Base-by-base conservation (phyloP, 2,113 vertebrate species). In the Lepus europaeus region DNA sequence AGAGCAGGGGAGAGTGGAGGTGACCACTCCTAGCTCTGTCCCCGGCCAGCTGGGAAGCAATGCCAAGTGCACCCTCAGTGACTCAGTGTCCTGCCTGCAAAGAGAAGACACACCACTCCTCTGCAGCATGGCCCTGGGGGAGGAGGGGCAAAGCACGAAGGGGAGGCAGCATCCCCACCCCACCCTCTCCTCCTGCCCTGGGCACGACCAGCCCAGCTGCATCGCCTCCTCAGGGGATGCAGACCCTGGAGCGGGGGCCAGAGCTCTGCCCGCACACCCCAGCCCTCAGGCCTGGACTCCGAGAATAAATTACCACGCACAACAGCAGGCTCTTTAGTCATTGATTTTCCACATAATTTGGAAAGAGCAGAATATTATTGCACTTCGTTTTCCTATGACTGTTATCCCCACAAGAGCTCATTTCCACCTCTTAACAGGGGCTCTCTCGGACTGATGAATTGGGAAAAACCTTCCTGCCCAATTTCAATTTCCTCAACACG, bases 361-460 rank as follows among this genome's bases (percentile, higher is more conserved):
- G 69, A 96, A 97, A 89, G 39, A 79, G 49, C 90, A 89, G 76
- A 94, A 92, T 94, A 95, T 78, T 92, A 90, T 69, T 96, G 81
- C 51, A 87, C 72, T 96, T 94, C 95, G 92, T 97, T 95, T 93
- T 92, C 61, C 68, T 91, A 27, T 5, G 87, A 51, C 73, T 96
- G 90, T 97, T 96, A 97, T 96, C 61, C 86, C 81, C 89, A 63
- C 53, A 96, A 97, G 29, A 96, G 45, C n/a, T 97, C 88, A 79
- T 95, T 96, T 96, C 87, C 95, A 56, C 64, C 49, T 97, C 80
- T 97, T 96, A 63, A 91, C 90, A 96, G 91, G 92, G 56, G 92
- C 97, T 95, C 97, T 84, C 87, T 88, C 94, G 66, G 31, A 96
- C 79, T 93, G 86, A 97, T 33, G 9, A 97, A 92, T 23, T 95